Base-by-base conservation (phyloP, 1,140 invertebrate genomes). In the Drosophila micromelanica region DNA sequence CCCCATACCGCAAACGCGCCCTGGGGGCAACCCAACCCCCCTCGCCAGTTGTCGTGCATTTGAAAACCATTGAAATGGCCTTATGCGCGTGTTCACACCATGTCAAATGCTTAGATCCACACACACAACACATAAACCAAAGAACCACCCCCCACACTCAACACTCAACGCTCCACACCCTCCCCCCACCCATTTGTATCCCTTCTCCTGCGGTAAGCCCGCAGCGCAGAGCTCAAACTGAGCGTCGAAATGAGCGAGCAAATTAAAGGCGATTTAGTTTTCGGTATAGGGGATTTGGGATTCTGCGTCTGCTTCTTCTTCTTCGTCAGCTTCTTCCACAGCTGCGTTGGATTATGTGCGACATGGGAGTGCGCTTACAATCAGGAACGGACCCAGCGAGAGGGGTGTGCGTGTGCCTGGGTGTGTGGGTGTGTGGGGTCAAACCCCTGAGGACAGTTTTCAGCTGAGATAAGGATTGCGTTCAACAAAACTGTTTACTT, bases 61-160 rank as follows among this genome's bases (percentile, higher is more conserved):
- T 77, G 70, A 77, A 74, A 69, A 70, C 57, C 67, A 76, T 67
- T 76, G 48, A 79, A 67, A 73, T 59, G 78, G 64, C 84, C 82
- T 87, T 87, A 82, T 87, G 82, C 72, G 61, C 57, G 78, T 87
- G 82, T 87, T 87, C 82, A 87, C 82, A 87, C 82, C 82, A 87
- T 89, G 82, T 87, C 82, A 89, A 87, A 82, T 82, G 78, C 71
- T 78, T 77, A 80, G 64, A 38, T 27, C 27, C 43, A 23, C 42
- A 46, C 38, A 32, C 1, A 38, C n/a, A 8, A 15, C 9, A 27
- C 48, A 51, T 51, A 51, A 51, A 35, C 48, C 11, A 51, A 15
- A 51, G 48, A 35, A 9, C 13, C 30, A 17, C 32, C 9, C 51
- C 51, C 45, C n/a, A n/a, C n/a, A n/a, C n/a, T n/a, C n/a, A n/a